Conservation (phyloP, 2,113 vertebrate genomes). For the Australoheros scitulus region DNA sequence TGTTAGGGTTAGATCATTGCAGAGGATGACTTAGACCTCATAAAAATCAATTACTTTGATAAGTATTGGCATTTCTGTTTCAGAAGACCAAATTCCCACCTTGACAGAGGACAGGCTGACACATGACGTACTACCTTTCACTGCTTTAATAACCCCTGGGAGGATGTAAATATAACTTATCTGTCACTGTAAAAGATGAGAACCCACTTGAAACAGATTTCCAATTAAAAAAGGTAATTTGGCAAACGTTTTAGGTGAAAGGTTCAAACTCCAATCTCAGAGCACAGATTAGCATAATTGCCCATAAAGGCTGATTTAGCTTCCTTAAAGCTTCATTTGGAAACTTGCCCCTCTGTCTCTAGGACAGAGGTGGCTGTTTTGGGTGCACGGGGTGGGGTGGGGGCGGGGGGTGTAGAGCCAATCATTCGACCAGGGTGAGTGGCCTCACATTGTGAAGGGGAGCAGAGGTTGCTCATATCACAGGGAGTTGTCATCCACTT, state of each 20-base stretch:
- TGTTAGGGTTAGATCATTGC: not conserved
- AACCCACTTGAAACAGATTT: constrained; percentile 62
- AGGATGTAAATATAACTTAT: constrained; percentile 61
- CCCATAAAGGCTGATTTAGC: constrained; percentile 66
- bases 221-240: constrained; percentile 74
- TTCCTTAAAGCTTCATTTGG: constrained; percentile 68
- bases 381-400: no score
- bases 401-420: not conserved
- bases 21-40: not conserved
- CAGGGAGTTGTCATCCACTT: constrained; percentile 25
- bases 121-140: constrained; percentile 19
- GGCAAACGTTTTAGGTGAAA: constrained; percentile 57
- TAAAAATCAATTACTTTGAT: not conserved
- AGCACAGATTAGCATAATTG: constrained; percentile 72
- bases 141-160: constrained; percentile 47
- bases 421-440: not conserved
- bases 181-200: constrained; percentile 45
- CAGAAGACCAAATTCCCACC: constrained; percentile 23
- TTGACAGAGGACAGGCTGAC: constrained; percentile 40
- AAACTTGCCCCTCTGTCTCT: constrained; percentile 44
- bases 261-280: constrained; percentile 63
- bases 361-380: constrained; percentile 31
- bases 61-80: not conserved
- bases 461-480: constrained; percentile 26
- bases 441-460: constrained; percentile 7